Evolutionary conservation across 2,113 vertebrate species (phyloP), one percentile per base, ranked within the genome.

Genomic region (Gracilinanus agilis): DNA sequence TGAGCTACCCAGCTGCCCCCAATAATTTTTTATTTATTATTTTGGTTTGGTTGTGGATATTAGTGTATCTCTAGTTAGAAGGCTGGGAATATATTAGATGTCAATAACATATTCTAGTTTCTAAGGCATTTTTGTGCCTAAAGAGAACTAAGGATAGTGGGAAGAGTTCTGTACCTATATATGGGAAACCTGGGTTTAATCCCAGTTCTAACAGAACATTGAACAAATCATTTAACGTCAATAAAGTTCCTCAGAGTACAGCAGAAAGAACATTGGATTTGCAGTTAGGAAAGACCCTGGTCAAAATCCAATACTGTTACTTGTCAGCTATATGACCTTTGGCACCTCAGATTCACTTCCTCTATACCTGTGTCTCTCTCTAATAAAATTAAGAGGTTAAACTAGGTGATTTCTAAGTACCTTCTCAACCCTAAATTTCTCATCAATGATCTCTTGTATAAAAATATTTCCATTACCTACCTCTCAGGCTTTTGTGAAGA

Each of bases 1-100:
- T n/a, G n/a, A n/a, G n/a, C n/a, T n/a, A n/a, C n/a, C n/a, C n/a
- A n/a, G n/a, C n/a, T n/a, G n/a, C n/a, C n/a, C n/a, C n/a, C n/a
- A n/a, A n/a, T n/a, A n/a, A n/a, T 96, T 94, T 0, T 0, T 97
- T 96, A 92, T 97, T 8, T 93, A 53, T 88, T 83, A 8, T 92
- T 34, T 94, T 21, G 67, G 12, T 94, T 55, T 89, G 67, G 16
- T 34, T 94, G 27, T 27, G 24, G n/a, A n/a, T n/a, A n/a, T 94
- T 7, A 3, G 6, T 83, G 21, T 5, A 23, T 83, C 40, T 13
- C n/a, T 83, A 23, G 11, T 83, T 83, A 83, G 16, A 83, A n/a
- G n/a, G n/a, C n/a, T n/a, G n/a, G n/a, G n/a, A n/a, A n/a, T n/a
- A n/a, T 34, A 4, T 75, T 83, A 83, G 34, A 83, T 40, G 5